These are phyloP conservation scores for Heliconius sara DNA, from an alignment of 2,888 invertebrate species.

Conservation along the genomic window DNA sequence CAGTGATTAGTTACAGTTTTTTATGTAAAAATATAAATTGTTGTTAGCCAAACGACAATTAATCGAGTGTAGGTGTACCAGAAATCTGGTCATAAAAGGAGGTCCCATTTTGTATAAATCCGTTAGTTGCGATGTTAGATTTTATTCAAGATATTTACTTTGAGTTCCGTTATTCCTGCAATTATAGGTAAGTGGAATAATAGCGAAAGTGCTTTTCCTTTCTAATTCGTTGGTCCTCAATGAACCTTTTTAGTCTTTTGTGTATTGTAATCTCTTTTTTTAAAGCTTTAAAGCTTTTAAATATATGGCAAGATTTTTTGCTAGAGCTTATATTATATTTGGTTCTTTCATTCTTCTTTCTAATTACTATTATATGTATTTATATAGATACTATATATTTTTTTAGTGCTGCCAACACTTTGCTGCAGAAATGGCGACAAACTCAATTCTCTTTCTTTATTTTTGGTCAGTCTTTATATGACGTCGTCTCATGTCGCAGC, in stretches of 20 bases:
- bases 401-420: too few relatives aligned
- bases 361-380: too few relatives aligned
- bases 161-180: slow-evolving; percentile 40
- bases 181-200: slow-evolving; percentile 42
- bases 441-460: too few relatives aligned
- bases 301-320: neutral
- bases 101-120: slow-evolving; percentile 31
- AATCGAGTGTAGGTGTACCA: slow-evolving; percentile 37
- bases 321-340: neutral
- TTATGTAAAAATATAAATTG: slow-evolving; percentile 4
- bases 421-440: too few relatives aligned
- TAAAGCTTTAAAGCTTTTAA: neutral
- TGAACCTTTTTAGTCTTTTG: neutral
- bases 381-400: too few relatives aligned
- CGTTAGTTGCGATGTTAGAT: slow-evolving; percentile 41
- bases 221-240: slow-evolving; percentile 35
- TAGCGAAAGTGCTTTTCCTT: slow-evolving; percentile 40
- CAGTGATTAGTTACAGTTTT: too few relatives aligned
- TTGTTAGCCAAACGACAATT: slow-evolving; percentile 25
- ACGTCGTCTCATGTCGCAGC: too few relatives aligned
- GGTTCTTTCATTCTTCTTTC: too few relatives aligned
- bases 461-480: too few relatives aligned
- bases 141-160: slow-evolving; percentile 42
- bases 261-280: slow-evolving; percentile 5
- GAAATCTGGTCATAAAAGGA: slow-evolving; percentile 35